Conservation (phyloP, 2,888 invertebrate genomes). For the Parthenolecanium corni region DNA sequence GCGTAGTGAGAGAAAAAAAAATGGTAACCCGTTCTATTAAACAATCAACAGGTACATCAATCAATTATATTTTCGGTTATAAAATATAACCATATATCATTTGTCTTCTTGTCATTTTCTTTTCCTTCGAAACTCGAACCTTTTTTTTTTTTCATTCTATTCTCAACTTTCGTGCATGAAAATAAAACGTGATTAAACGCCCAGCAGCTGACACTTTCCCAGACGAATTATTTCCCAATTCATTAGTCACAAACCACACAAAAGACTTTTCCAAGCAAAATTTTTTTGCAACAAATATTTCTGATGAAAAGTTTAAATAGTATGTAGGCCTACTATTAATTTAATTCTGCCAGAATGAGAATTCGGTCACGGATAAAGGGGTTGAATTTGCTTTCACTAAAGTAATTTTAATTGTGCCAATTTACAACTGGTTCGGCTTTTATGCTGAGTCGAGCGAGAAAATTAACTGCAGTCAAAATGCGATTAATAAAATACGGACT, state of each 20-base stretch:
- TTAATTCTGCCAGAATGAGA: too few species aligned
- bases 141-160: background rate
- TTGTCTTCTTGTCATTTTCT: slow-evolving; percentile 14
- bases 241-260: background rate
- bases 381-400: too few species aligned
- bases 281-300: background rate
- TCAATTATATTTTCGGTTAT: slow-evolving; percentile 12
- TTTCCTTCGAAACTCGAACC: background rate
- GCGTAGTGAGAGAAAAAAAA: background rate
- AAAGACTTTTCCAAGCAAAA: background rate
- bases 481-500: too few species aligned
- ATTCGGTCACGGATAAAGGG: too few species aligned
- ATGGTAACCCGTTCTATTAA: slow-evolving; percentile 2
- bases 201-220: slow-evolving; percentile 5
- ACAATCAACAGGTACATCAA: slow-evolving; percentile 10
- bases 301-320: too few species aligned
- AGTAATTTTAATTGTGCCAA: too few species aligned
- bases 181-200: slow-evolving; percentile 14
- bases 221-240: slow-evolving; percentile 1
- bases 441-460: too few species aligned
- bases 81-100: slow-evolving; percentile 10
- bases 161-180: background rate
- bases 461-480: too few species aligned
- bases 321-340: too few species aligned
- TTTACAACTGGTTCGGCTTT: too few species aligned